A percentile compares a stretch with the other conserved stretches of the same genome.
Evolutionary conservation across 2,113 vertebrate species (phyloP).

Genomic region (Holacanthus passer): DNA sequence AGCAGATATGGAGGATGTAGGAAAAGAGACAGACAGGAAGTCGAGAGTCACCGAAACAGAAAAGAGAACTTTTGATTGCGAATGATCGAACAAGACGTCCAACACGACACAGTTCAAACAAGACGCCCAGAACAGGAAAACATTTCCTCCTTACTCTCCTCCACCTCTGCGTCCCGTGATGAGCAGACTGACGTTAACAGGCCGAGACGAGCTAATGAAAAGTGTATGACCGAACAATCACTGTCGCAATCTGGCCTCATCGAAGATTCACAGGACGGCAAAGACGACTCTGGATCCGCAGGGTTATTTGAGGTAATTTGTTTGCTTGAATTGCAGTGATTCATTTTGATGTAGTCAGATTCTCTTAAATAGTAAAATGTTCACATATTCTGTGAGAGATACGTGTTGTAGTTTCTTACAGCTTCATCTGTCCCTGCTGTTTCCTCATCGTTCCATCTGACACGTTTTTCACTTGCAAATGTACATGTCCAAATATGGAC

Average conservation of each 20-base stretch:
- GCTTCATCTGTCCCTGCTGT: not conserved
- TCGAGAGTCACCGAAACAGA: no score
- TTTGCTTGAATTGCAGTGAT: not conserved
- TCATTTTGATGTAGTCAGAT: not conserved
- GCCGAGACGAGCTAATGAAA: slow-evolving; percentile 15
- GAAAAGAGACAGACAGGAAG: no score
- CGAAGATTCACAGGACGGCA: slow-evolving; percentile 10
- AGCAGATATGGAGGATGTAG: not conserved
- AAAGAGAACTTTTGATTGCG: no score
- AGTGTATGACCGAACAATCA: slow-evolving; percentile 14
- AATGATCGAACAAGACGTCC: not conserved
- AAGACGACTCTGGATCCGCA: not conserved
- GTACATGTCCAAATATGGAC: no score
- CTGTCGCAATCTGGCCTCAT: slow-evolving; percentile 21
- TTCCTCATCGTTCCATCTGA: no score
- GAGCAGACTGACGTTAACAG: not conserved
- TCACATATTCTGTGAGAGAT: no score
- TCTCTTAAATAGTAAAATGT: no score
- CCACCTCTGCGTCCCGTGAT: not conserved
- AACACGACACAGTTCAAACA: not conserved
- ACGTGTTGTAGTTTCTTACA: no score
- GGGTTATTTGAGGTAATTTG: not conserved
- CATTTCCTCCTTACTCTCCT: not conserved
- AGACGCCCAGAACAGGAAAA: slow-evolving; percentile 11
- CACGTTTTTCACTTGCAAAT: no score